Evolutionary conservation across 2,888 invertebrate species (phyloP), one percentile per base, ranked within the genome.

Genomic region (Spilarctia lutea): DNA sequence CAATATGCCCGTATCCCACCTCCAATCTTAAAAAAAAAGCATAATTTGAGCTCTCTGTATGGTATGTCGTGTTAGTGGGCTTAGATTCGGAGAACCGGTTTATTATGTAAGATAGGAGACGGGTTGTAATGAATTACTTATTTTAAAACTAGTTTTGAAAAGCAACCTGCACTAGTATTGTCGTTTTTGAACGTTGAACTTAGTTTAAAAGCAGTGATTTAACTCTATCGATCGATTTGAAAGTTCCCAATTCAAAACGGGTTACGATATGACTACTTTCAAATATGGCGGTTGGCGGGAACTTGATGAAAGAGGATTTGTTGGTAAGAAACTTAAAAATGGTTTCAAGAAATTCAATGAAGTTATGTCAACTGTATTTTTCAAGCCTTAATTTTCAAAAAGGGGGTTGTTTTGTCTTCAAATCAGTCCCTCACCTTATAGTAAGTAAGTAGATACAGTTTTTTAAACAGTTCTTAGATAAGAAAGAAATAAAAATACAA

Each of bases 1-100:
- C 83, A 90, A 89, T 90, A 80, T 77, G 75, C 90, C 90, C 90
- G 86, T 89, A 90, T 90, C 74, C 85, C 77, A 82, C 79, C 82
- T 83, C 81, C 78, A 75, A 79, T 80, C 78, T 48, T 77, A 60
- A 72, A 75, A 77, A 78, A 76, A 81, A 78, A 76, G 76, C 52
- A 75, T 52, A 72, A 72, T 68, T 72, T 68, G 73, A 73, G 67
- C 70, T 71, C 71, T 72, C 68, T 52, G 72, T 72, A 66, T 75
- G 74, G 73, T 67, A 74, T 71, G 74, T 74, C 73, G 75, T 76
- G n/a, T 63, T 35, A 56, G 48, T 63, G 42, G 71, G 35, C 69
- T 79, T 75, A 73, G 69, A 76, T 79, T 81, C 77, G 63, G 75
- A 68, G 39, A 80, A 84, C 83, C 81, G 81, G 84, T 83, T 84